Evolutionary conservation across 2,888 invertebrate species (phyloP), one percentile per base, ranked within the genome.

Genomic region (Trichopoda pennipes): DNA sequence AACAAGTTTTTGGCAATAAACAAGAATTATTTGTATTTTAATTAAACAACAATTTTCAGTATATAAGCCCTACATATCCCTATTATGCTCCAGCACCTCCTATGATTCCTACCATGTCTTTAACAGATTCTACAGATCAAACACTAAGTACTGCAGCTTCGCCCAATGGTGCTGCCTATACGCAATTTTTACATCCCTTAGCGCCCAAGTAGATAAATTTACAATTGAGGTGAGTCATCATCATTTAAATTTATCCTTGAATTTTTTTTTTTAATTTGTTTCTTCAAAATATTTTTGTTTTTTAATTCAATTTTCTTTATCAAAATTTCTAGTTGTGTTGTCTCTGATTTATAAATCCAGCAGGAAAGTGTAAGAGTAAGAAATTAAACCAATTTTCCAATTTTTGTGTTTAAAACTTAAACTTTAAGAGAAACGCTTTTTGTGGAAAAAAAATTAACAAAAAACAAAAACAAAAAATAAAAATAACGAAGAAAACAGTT

Each of bases 131-230:
- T 91, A 72, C 75, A 61, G 96, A 96, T 92, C 96, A 96, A 92
- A 95, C 96, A 91, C 79, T 82, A 47, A 96, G 96, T 90, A 96
- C 96, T 89, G 96, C 97, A 88, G 96, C 96, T 91, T 96, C 96
- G 88, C 96, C 96, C 85, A 96, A 96, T 92, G 82, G 82, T 58
- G 96, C 96, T 92, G 94, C 95, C 90, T 96, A 96, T 93, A 95
- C 96, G 93, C 93, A 95, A 92, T 95, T 95, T 93, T 94, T 94
- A 91, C 94, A 91, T 89, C 94, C 92, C 95, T 95, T 94, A 95
- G 95, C 93, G 93, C 93, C 92, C 90, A 92, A 92, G 90, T 91
- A 91, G 90, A 90, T 91, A 70, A 79, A 82, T 79, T 79, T 82
- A 60, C 42, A 53, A 61, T 82, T 82, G 79, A 82, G 82, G 82